Evolutionary conservation across 2,113 vertebrate genomes (phyloP), one percentile per base, ranked within the genome.

Genomic region (Malurus cyaneus): DNA sequence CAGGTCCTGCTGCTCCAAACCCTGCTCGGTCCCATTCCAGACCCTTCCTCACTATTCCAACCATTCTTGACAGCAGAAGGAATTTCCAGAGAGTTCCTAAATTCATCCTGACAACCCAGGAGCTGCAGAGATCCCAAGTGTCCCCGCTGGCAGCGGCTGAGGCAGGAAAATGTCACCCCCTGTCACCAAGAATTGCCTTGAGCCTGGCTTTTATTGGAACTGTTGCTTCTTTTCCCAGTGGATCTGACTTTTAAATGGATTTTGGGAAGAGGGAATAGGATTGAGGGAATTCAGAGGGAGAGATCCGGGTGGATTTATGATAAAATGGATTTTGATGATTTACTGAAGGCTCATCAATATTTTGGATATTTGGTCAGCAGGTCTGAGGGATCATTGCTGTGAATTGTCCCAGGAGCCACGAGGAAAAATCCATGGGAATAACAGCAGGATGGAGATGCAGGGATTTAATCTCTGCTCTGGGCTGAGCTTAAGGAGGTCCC

Each of bases 1-100:
- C 31, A 32, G 49, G 5, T 82, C 66, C 34, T 28, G 34, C 36
- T 2, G 1, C 57, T 32, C 47, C 18, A 26, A 89, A 16, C 19
- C 18, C 46, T 3, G 1, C 28, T 21, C 0, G 0, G 12, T 72
- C 74, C 53, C 0, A 0, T 13, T 74, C 13, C 25, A 6, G 36
- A 3, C 6, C 0, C 41, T 36, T 50, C 18, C 6, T 39, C 2
- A 9, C 24, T 76, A 71, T 90, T 39, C 76, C 47, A 44, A 44
- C 5, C 6, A 0, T 10, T 11, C 0, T 0, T 36, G 18, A 9
- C 32, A 67, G 60, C 49, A 18, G 29, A 15, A 57, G 52, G 69
- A 44, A 32, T 34, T 69, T 16, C 53, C 70, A 13, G 53, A 23
- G 49, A 29, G 25, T 53, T 84, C 61, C 31, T 11, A 25, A 79